Evolutionary conservation across 1,140 invertebrate species (phyloP), one percentile per base, ranked within the genome.

Genomic region (Oryctes rhinoceros): DNA sequence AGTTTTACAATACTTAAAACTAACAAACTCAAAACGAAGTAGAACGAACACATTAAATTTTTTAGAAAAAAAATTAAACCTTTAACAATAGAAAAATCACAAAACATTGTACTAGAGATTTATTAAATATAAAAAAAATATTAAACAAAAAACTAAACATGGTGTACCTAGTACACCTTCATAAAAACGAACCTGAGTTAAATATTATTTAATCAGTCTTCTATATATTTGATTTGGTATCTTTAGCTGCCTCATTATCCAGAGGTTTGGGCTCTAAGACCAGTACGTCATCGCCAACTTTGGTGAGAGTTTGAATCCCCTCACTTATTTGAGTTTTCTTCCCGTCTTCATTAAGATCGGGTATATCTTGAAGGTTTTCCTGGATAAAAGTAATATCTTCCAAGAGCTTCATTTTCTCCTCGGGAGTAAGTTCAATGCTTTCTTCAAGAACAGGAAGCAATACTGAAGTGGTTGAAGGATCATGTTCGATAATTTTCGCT

Each of bases 61-160:
- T 67, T 24, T 67, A 4, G 7, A 10, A 67, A 24, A 67, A 67
- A 67, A 24, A 24, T 67, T 67, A 67, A 67, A 67, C 18, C 35
- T 62, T 67, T 67, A 67, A 67, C 65, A 67, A 67, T 20, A 20
- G n/a, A 10, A 67, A 67, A 67, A 67, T 67, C 65, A 67, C 65
- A 67, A 44, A 67, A 67, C 30, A 67, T 67, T 67, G 65, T 67
- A 67, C 65, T 67, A 67, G 65, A 67, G 65, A 67, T 67, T 67
- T 24, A 67, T 35, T 53, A 53, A 53, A 67, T 20, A 20, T 30
- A 24, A 18, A 67, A n/a, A 18, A 67, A 67, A 67, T 6, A 67
- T 24, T 67, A 4, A 53, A 53, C 20, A 5, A 9, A 67, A 24
- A 67, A 62, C 53, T 62, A 62, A 62, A 62, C 5, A 4, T 18